These are phyloP conservation scores for Sarcoramphus papa DNA, from an alignment of 2,797 vertebrate genomes.

Conservation along the genomic window DNA sequence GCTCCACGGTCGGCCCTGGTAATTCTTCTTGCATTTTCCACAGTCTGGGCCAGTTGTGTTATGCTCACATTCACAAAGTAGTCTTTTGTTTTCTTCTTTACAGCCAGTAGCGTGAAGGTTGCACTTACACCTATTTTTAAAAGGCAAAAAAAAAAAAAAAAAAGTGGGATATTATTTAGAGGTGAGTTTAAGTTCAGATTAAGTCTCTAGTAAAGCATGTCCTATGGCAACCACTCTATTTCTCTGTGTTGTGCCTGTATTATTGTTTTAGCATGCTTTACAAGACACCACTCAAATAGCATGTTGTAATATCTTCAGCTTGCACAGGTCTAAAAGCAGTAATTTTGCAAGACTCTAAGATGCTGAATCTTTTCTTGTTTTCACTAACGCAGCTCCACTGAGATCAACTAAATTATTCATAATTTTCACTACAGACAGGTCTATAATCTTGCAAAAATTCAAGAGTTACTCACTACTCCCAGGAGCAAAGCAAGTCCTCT, in stretches of 20 bases:
- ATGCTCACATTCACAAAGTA: constrained; percentile 97
- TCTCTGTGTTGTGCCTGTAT: neutral
- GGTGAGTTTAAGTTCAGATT: neutral
- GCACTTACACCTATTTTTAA: constrained; percentile 91
- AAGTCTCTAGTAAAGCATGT: neutral
- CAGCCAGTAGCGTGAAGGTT: constrained; percentile 98
- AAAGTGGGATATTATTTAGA: constrained; percentile 42
- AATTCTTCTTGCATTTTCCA: constrained; percentile 95
- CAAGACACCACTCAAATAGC: neutral
- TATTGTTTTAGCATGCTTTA: neutral
- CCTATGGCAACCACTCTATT: neutral
- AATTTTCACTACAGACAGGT: neutral
- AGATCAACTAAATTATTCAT: neutral
- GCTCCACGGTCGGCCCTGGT: constrained; percentile 94
- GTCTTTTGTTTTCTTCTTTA: constrained; percentile 91
- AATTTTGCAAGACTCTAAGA: neutral
- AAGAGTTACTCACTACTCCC: neutral
- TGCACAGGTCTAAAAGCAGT: neutral
- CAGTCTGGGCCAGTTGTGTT: constrained; percentile 98
- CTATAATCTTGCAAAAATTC: neutral
- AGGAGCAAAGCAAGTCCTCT: neutral
- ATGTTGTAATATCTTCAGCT: neutral
- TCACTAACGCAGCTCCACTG: neutral
- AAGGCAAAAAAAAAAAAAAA: constrained; percentile 28
- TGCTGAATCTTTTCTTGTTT: neutral